Evolutionary conservation across 2,113 vertebrate genomes (phyloP).

Genomic region (Nycticebus coucang): DNA sequence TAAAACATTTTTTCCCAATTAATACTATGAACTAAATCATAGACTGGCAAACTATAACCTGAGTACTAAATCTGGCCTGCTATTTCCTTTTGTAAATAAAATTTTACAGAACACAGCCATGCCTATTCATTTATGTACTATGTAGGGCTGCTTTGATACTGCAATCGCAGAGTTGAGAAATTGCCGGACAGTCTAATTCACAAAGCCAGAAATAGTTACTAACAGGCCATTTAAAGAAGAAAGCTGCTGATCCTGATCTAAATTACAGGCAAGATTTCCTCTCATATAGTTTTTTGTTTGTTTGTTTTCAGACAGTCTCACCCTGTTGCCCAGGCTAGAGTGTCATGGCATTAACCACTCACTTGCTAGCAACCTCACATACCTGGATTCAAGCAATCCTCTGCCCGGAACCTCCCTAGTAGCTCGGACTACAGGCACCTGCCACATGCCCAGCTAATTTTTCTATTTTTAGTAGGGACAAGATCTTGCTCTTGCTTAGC

Average conservation of each 20-base stretch:
- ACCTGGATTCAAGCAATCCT: too few relatives aligned
- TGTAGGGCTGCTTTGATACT: neutral
- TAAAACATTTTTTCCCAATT: neutral
- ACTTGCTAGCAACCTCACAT: too few relatives aligned
- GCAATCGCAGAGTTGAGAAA: neutral
- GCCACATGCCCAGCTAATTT: too few relatives aligned
- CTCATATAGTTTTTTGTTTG: neutral
- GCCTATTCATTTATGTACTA: neutral
- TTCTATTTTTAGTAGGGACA: too few relatives aligned
- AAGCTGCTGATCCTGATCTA: neutral
- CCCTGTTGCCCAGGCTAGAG: too few relatives aligned
- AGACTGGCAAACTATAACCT: neutral
- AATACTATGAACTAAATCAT: neutral
- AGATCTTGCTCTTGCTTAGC: too few relatives aligned
- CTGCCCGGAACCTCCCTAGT: too few relatives aligned
- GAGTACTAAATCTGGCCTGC: neutral
- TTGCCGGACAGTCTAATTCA: neutral
- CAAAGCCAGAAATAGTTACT: slow-evolving; percentile 27
- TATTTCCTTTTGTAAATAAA: neutral
- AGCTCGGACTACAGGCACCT: too few relatives aligned
- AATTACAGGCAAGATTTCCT: slow-evolving; percentile 19
- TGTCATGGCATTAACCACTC: too few relatives aligned
- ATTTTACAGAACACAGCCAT: neutral
- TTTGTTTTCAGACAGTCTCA: too few relatives aligned
- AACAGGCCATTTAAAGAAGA: neutral